Evolutionary conservation across 1,140 invertebrate species (phyloP).

Genomic region (Arctopsyche grandis): DNA sequence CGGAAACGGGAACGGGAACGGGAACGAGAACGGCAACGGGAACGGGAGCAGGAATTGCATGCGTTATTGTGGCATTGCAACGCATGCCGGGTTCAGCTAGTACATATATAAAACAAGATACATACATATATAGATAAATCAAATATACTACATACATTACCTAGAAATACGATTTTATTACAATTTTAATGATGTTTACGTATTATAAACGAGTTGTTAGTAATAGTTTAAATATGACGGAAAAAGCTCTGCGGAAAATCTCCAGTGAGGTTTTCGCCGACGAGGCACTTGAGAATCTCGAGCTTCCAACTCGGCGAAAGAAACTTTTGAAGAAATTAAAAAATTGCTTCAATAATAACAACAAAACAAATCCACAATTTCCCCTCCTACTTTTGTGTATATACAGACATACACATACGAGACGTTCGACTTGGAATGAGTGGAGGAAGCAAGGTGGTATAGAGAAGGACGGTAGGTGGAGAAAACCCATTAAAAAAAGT

Average conservation of each 20-base stretch:
- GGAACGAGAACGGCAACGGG: too few relatives aligned
- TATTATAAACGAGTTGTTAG: too few relatives aligned
- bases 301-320: constrained; percentile 3
- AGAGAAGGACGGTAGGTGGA: background rate
- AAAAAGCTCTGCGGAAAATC: background rate
- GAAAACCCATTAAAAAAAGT: constrained; percentile 54
- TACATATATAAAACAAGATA: too few relatives aligned
- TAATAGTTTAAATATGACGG: background rate
- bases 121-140: too few relatives aligned
- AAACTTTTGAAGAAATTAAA: constrained; percentile 48
- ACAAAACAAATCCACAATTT: constrained; percentile 51
- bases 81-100: too few relatives aligned
- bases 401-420: background rate
- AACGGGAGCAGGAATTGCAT: too few relatives aligned
- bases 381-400: background rate
- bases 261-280: background rate
- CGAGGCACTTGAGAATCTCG: constrained; percentile 33
- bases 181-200: too few relatives aligned
- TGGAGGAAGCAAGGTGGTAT: background rate
- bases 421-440: background rate
- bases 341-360: constrained; percentile 53
- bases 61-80: too few relatives aligned
- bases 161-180: too few relatives aligned
- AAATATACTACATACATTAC: too few relatives aligned
- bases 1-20: too few relatives aligned